phyloP scores from a whole-genome alignment of 1,140 invertebrate species.

The Aphaenogaster floridana region DNA sequence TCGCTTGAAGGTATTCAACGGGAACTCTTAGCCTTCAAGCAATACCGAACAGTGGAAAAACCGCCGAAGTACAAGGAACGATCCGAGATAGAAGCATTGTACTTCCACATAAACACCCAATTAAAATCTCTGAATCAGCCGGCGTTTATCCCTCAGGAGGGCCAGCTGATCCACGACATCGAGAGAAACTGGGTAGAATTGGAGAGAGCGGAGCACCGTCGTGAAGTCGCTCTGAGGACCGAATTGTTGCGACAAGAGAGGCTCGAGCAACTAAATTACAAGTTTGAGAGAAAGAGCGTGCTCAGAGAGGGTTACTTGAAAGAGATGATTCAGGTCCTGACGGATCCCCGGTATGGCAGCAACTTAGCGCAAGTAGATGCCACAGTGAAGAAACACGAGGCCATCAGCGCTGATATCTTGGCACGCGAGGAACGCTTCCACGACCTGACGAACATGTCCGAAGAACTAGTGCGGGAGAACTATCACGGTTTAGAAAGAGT shows the following conservation, averaged over 20 bases:
- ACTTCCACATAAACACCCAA: constrained; percentile 98
- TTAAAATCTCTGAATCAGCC: constrained; percentile 97
- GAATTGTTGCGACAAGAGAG: constrained; percentile 97
- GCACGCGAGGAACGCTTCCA: constrained; percentile 98
- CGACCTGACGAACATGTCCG: constrained; percentile 96
- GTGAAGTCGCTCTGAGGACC: constrained; percentile 96
- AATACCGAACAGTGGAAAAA: constrained; percentile 98
- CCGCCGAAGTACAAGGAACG: constrained; percentile 99
- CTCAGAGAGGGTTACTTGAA: constrained; percentile 97
- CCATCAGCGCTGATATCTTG: constrained; percentile 98
- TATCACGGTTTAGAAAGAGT: constrained; percentile 96
- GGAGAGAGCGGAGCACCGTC: constrained; percentile 97
- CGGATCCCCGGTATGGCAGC: constrained; percentile 96
- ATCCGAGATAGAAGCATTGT: constrained; percentile 98
- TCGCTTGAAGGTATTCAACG: constrained; percentile 97
- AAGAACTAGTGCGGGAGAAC: constrained; percentile 96
- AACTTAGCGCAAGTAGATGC: constrained; percentile 98
- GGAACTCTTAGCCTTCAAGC: constrained; percentile 96
- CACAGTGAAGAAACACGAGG: constrained; percentile 99
- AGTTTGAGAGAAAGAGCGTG: constrained; percentile 98
- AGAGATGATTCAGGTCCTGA: constrained; percentile 99
- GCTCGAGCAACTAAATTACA: constrained; percentile 97
- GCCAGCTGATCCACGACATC: constrained; percentile 96
- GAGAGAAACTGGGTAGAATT: constrained; percentile 97
- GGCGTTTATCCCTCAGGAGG: constrained; percentile 96